phyloP scores from a whole-genome alignment of 2,888 invertebrate species.

The Halictus ligatus region DNA sequence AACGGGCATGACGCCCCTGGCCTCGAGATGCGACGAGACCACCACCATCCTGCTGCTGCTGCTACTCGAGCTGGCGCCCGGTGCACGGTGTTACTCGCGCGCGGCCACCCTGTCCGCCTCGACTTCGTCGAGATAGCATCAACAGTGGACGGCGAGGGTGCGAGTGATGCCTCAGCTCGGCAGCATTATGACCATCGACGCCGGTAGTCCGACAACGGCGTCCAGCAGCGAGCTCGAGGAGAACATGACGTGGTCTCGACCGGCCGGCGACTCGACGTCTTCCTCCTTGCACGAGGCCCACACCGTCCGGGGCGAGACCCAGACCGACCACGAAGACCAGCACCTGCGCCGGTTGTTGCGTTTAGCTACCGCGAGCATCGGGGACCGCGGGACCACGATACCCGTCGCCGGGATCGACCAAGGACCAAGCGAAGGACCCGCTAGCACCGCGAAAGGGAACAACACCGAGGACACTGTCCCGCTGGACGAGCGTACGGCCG shows the following conservation, averaged over 20 bases:
- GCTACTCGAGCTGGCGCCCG: slow-evolving; percentile 73
- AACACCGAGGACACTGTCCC: neutral
- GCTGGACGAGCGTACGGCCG: neutral
- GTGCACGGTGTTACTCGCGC: slow-evolving; percentile 66
- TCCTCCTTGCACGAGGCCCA: slow-evolving; percentile 61
- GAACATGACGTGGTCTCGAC: slow-evolving; percentile 81
- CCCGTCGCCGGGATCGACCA: slow-evolving; percentile 8
- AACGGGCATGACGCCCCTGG: slow-evolving; percentile 79
- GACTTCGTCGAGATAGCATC: slow-evolving; percentile 76
- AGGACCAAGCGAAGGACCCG: slow-evolving; percentile 21
- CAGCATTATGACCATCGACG: slow-evolving; percentile 80
- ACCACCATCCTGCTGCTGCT: slow-evolving; percentile 75
- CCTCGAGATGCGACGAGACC: slow-evolving; percentile 80
- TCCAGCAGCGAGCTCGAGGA: slow-evolving; percentile 80
- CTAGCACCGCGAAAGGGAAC: neutral
- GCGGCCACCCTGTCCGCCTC: slow-evolving; percentile 55
- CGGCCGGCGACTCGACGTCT: slow-evolving; percentile 65
- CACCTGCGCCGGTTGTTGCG: slow-evolving; percentile 25
- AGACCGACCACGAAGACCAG: slow-evolving; percentile 43
- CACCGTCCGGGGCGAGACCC: slow-evolving; percentile 28
- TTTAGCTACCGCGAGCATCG: slow-evolving; percentile 31
- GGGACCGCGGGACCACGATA: slow-evolving; percentile 22
- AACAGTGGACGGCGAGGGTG: slow-evolving; percentile 79
- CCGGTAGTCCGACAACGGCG: slow-evolving; percentile 80
- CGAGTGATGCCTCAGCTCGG: slow-evolving; percentile 79